phyloP scores from a whole-genome alignment of 37 sponge, comb jelly and placozoan genomes.

The Halisarca cf. caerulea region DNA sequence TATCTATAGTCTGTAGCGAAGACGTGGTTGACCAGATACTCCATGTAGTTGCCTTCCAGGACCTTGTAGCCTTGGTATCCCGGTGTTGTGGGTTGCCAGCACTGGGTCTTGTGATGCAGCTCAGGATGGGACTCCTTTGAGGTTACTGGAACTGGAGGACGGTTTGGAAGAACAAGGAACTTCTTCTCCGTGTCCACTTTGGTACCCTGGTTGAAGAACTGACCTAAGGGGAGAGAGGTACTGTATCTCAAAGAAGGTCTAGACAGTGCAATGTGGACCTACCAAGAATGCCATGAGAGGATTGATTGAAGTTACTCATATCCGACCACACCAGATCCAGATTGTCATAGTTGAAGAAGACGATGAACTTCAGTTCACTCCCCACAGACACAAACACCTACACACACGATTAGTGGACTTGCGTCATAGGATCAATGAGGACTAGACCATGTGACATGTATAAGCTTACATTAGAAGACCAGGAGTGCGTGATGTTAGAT shows the following conservation, averaged over 20 bases:
- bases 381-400: no score
- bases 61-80: constrained; percentile 45
- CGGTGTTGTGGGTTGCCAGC: constrained; percentile 57
- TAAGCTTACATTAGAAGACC: not conserved
- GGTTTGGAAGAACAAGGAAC: constrained; percentile 30
- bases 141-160: constrained; percentile 17
- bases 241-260: no score
- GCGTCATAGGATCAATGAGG: no score
- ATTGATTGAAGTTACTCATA: not conserved
- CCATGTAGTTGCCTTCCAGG: constrained; percentile 20
- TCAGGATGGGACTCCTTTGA: not conserved
- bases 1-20: constrained; percentile 9
- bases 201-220: constrained; percentile 54
- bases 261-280: not conserved
- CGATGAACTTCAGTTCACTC: not conserved
- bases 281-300: not conserved
- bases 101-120: constrained; percentile 33
- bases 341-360: not conserved
- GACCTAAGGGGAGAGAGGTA: constrained; percentile 15
- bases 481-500: not conserved
- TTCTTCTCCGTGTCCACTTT: constrained; percentile 34
- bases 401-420: no score
- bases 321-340: constrained; percentile 13
- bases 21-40: constrained; percentile 29
- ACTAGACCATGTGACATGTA: no score